Base-by-base conservation (phyloP, 1,140 invertebrate species). In the Monochamus saltuarius region DNA sequence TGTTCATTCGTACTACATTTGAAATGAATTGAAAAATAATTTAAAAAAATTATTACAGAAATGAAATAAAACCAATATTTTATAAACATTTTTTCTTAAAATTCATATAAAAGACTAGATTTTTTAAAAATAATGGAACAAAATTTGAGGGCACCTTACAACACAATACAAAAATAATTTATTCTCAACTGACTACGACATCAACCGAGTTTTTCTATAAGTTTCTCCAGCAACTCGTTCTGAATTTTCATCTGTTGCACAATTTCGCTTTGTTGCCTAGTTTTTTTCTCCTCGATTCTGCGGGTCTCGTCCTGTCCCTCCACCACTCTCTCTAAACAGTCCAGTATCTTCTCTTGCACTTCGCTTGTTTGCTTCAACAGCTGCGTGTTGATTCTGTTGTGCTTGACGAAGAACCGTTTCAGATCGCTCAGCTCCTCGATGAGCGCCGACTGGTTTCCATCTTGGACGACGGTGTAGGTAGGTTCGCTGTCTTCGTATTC, bases 241-340 rank as follows among this genome's bases (percentile, higher is more conserved):
- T 56, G 53, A 10, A 56, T 56, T 45, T 56, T 56, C 39, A 56
- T 56, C 39, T 56, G 53, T 36, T 56, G 43, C 11, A 56, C 45
- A 13, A 56, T 22, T 16, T 56, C 53, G n/a, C 45, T 56, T 13
- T 56, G 53, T 45, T 56, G 53, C 34, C 45, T 42, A n/a, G 45
- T 45, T 34, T 42, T 39, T 7, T 22, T 56, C 45, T 56, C 53
- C 34, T 56, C 22, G 6, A 56, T 45, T 34, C 45, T 42, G 2
- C 43, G 35, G n/a, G 14, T 22, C 40, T 56, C 39, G 22, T 22
- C 22, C 14, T 56, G 39, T 10, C 53, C 45, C 9, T 56, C 13
- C 0, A n/a, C 34, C 0, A 39, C 22, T 35, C 39, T 42, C 9
- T 56, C 53, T 6, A 56, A 45, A 35, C 35, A 34, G 11, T 56